Conservation (phyloP, 2,888 invertebrate genomes). For the Limenitis camilla region DNA sequence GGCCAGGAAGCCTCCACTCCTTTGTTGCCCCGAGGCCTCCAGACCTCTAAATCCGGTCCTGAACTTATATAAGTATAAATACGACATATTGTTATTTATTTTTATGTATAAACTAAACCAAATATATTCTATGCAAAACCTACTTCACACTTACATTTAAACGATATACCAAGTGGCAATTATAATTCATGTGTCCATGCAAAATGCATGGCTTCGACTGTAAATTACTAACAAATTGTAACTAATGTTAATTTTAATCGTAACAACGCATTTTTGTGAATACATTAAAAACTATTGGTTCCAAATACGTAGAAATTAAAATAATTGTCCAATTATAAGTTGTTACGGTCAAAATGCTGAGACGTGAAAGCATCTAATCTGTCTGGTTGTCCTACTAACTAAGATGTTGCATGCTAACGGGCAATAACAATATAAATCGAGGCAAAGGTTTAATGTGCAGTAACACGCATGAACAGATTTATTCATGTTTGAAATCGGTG, state of each 20-base stretch:
- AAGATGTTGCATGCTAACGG: conserved; percentile 24
- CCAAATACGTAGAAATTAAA: background rate
- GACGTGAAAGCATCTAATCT: conserved; percentile 11
- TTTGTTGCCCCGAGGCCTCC: too few relatives aligned
- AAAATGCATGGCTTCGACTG: conserved; percentile 43
- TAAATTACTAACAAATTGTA: conserved; percentile 16
- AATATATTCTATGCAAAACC: too few relatives aligned
- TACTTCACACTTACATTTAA: too few relatives aligned
- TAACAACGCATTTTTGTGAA: conserved; percentile 1
- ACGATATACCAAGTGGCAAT: too few relatives aligned
- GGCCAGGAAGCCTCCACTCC: too few relatives aligned
- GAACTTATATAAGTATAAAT: too few relatives aligned
- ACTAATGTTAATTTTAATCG: conserved; percentile 2
- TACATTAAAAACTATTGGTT: background rate
- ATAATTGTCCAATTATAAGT: background rate
- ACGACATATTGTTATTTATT: too few relatives aligned
- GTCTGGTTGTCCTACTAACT: conserved; percentile 15
- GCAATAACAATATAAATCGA: conserved; percentile 11
- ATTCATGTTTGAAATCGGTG: conserved; percentile 17
- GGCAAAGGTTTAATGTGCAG: conserved; percentile 15
- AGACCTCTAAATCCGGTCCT: too few relatives aligned
- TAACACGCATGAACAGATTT: conserved; percentile 20
- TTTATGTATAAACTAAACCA: too few relatives aligned
- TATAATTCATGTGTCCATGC: conserved; percentile 27
- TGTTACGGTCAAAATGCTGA: conserved; percentile 15